These are phyloP conservation scores for Drosophila ercepeae DNA, from an alignment of 1,140 invertebrate species.

Conservation along the genomic window DNA sequence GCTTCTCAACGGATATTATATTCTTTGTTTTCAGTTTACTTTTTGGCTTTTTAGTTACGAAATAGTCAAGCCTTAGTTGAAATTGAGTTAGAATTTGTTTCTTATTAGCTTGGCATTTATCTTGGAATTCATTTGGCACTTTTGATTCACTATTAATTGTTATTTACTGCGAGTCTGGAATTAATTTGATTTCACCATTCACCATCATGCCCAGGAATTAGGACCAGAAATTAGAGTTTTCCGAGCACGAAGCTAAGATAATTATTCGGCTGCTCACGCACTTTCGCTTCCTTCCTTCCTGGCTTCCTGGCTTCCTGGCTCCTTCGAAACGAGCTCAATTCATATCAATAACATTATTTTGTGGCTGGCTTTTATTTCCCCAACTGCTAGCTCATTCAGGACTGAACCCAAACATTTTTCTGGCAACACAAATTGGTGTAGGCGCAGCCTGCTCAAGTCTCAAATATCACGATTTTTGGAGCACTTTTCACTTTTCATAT, in stretches of 20 bases:
- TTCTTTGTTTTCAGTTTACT: not conserved
- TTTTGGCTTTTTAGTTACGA: not conserved
- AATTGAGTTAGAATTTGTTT: too few relatives aligned
- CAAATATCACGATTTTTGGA: slow-evolving; percentile 7
- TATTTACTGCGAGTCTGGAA: slow-evolving; percentile 25
- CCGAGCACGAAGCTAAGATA: slow-evolving; percentile 31
- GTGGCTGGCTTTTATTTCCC: not conserved
- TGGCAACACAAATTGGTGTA: slow-evolving; percentile 32
- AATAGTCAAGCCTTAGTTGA: not conserved
- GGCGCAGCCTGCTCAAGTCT: slow-evolving; percentile 1
- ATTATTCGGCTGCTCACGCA: slow-evolving; percentile 47
- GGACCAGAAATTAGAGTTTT: slow-evolving; percentile 28
- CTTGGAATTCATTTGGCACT: slow-evolving; percentile 1
- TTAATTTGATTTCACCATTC: slow-evolving; percentile 40
- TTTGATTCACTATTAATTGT: slow-evolving; percentile 26
- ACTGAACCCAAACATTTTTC: slow-evolving; percentile 3
- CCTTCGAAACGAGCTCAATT: slow-evolving; percentile 46
- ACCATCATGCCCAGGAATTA: slow-evolving; percentile 12
- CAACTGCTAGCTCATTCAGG: not conserved
- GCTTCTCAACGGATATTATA: not conserved
- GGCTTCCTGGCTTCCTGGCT: slow-evolving; percentile 20
- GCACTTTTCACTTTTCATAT: slow-evolving; percentile 65
- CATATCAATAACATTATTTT: slow-evolving; percentile 69
- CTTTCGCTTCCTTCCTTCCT: slow-evolving; percentile 50
- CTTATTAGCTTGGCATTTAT: not conserved